Evolutionary conservation across 2,888 invertebrate species (phyloP).

Genomic region (Cynaeus angustus): DNA sequence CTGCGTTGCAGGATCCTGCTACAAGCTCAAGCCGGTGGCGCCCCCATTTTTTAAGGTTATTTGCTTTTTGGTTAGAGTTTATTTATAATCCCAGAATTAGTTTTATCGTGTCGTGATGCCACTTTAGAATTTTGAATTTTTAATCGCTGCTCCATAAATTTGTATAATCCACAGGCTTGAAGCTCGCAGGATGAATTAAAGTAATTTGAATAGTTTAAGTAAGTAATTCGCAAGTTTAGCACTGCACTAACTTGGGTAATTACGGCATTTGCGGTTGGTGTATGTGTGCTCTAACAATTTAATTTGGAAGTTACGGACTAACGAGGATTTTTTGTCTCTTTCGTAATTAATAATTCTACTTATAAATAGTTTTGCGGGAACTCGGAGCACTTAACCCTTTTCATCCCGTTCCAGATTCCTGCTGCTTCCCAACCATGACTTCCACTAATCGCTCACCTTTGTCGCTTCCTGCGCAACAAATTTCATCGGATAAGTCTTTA

Average conservation of each 20-base stretch:
- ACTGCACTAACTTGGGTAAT: constrained; percentile 43
- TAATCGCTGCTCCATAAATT: constrained; percentile 8
- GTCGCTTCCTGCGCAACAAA: constrained; percentile 41
- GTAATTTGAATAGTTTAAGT: constrained; percentile 47
- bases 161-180: constrained; percentile 13
- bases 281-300: constrained; percentile 45
- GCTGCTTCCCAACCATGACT: constrained; percentile 17
- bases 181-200: constrained; percentile 24
- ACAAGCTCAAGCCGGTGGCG: constrained; percentile 11
- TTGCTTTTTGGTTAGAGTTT: constrained; percentile 22
- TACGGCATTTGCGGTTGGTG: constrained; percentile 39
- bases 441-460: constrained; percentile 29
- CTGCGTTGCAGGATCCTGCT: neutral
- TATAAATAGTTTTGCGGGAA: constrained; percentile 16
- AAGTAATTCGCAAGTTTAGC: constrained; percentile 46
- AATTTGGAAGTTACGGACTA: constrained; percentile 16
- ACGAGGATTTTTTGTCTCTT: constrained; percentile 26
- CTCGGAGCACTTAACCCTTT: constrained; percentile 4
- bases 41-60: constrained; percentile 18
- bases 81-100: constrained; percentile 15
- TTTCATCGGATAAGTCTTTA: constrained; percentile 23
- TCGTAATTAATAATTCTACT: constrained; percentile 9
- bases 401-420: constrained; percentile 37
- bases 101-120: constrained; percentile 23
- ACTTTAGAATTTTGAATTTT: constrained; percentile 23